A percentile compares a stretch with the other conserved stretches of the same genome.
Evolutionary conservation across 2,113 vertebrate genomes (phyloP).

Genomic region (Dipodomys spectabilis): DNA sequence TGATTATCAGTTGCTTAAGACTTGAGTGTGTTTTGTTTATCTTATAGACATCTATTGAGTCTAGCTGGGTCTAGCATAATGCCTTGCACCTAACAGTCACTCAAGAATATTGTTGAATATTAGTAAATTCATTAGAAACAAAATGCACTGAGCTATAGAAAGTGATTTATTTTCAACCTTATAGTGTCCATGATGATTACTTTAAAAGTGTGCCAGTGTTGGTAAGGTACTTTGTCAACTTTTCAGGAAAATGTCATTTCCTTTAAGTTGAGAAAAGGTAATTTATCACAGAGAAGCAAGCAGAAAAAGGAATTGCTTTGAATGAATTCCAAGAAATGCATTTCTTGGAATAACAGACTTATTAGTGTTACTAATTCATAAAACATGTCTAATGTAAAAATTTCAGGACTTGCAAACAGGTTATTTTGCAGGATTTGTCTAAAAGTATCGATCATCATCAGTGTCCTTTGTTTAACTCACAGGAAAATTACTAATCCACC

Average conservation of each 20-base stretch:
- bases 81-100: background rate
- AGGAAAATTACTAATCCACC: background rate
- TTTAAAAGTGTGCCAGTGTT: constrained; percentile 33
- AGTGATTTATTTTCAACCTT: constrained; percentile 62
- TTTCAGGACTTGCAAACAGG: background rate
- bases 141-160: constrained; percentile 52
- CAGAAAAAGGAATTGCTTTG: constrained; percentile 24
- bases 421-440: background rate
- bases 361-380: constrained; percentile 44
- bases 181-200: constrained; percentile 36
- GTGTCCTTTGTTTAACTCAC: background rate
- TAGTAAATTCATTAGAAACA: constrained; percentile 42
- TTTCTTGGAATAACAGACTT: constrained; percentile 29
- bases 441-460: background rate
- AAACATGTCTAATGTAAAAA: background rate
- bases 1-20: constrained; percentile 30
- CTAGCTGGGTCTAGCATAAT: background rate
- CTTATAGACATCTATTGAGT: background rate
- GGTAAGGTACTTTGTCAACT: constrained; percentile 54
- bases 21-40: background rate
- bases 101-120: constrained; percentile 40
- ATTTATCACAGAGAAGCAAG: constrained; percentile 49
- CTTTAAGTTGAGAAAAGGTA: constrained; percentile 49
- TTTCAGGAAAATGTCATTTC: constrained; percentile 65
- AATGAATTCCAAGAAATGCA: constrained; percentile 49